Percentiles rank a stretch among this genome's conserved stretches.
Evolutionary conservation across 2,888 invertebrate species (phyloP).

Genomic region (Dasysyrphus tricinctus): DNA sequence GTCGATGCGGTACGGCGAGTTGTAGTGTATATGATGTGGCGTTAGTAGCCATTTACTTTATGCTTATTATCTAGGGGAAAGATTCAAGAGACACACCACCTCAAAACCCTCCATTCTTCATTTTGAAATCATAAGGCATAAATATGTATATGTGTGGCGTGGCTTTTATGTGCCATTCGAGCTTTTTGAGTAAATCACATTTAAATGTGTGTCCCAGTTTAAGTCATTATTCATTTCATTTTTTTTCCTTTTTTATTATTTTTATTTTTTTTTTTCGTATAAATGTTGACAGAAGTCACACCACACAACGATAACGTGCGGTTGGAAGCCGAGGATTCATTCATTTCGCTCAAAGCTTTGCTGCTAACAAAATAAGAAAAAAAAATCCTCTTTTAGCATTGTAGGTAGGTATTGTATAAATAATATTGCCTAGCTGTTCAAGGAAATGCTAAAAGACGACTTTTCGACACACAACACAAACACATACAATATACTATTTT

Average conservation of each 20-base stretch:
- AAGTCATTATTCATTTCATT: slow-evolving; percentile 70
- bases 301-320: neutral
- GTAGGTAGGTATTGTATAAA: slow-evolving; percentile 38
- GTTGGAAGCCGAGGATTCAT: slow-evolving; percentile 28
- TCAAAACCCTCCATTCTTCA: slow-evolving; percentile 54
- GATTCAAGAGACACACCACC: slow-evolving; percentile 17
- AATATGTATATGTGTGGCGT: slow-evolving; percentile 71
- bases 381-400: slow-evolving; percentile 24
- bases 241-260: slow-evolving; percentile 27
- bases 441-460: slow-evolving; percentile 36
- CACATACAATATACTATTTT: neutral
- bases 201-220: slow-evolving; percentile 72
- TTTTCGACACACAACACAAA: neutral
- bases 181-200: slow-evolving; percentile 72
- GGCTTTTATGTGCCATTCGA: slow-evolving; percentile 69
- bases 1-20: neutral
- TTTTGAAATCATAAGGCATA: slow-evolving; percentile 72
- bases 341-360: slow-evolving; percentile 46
- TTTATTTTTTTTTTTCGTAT: slow-evolving; percentile 15
- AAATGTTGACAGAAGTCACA: slow-evolving; percentile 43
- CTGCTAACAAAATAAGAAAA: slow-evolving; percentile 47
- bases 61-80: slow-evolving; percentile 18
- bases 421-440: slow-evolving; percentile 46
- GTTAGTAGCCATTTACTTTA: slow-evolving; percentile 48
- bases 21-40: slow-evolving; percentile 23